Evolutionary conservation across 1,140 invertebrate genomes (phyloP).

Genomic region (Branchinecta lynchi): DNA sequence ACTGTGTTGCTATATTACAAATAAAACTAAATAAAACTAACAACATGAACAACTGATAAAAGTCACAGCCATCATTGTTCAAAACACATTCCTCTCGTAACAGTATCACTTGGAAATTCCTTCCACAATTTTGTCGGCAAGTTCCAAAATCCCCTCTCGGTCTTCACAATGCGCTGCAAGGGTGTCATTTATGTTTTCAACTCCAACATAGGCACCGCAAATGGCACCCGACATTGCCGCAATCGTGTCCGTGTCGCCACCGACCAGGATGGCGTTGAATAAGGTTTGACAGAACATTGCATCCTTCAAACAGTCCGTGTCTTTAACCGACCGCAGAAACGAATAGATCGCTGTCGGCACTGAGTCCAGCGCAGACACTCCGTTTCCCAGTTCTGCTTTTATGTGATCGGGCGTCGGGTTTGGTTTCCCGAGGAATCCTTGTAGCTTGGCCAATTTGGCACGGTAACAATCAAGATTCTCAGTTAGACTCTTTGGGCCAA

Average conservation of each 20-base stretch:
- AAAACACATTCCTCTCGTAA: background rate
- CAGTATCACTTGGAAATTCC: background rate
- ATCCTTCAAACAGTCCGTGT: conserved; percentile 38
- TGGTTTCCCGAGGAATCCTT: conserved; percentile 33
- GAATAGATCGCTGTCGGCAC: conserved; percentile 61
- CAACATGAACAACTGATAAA: too few relatives aligned
- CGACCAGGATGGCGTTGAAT: conserved; percentile 49
- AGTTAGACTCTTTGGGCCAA: too few relatives aligned
- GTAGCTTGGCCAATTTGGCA: conserved; percentile 35
- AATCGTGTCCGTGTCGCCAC: conserved; percentile 66
- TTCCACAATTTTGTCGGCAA: background rate
- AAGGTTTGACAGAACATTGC: conserved; percentile 37
- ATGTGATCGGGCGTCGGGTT: conserved; percentile 34
- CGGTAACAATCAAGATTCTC: conserved; percentile 31
- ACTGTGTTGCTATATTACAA: too few relatives aligned
- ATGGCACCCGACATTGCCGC: conserved; percentile 60
- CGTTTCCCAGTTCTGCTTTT: conserved; percentile 41
- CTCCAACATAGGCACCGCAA: conserved; percentile 53
- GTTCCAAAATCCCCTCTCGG: conserved; percentile 22
- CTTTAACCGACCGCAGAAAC: conserved; percentile 44
- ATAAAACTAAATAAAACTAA: too few relatives aligned
- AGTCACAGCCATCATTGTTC: too few relatives aligned
- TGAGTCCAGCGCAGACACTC: conserved; percentile 46
- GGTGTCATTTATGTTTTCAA: conserved; percentile 39
- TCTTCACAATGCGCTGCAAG: conserved; percentile 47